These are phyloP conservation scores for Acanthornis magna DNA, from an alignment of 2,797 vertebrate species.

Conservation along the genomic window DNA sequence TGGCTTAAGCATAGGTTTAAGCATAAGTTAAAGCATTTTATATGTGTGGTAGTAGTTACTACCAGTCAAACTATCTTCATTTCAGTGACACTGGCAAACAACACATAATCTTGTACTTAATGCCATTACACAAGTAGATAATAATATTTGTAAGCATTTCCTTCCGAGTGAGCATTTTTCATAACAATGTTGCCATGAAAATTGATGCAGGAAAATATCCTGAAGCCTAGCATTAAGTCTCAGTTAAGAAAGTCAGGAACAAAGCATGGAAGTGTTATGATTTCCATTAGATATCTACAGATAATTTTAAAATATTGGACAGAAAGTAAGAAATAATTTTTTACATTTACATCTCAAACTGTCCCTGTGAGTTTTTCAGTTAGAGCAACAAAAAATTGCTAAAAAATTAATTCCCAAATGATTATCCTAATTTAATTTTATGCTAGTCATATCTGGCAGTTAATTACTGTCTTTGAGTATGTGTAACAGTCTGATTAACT, in stretches of 20 bases:
- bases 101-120: neutral
- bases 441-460: neutral
- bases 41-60: neutral
- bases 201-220: neutral
- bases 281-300: neutral
- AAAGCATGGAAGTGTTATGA: neutral
- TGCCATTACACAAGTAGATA: neutral
- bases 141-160: neutral
- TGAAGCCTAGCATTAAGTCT: neutral
- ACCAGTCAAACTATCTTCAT: neutral
- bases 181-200: neutral
- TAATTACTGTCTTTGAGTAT: neutral
- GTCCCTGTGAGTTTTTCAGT: neutral
- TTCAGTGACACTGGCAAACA: neutral
- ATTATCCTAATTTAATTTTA: neutral
- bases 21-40: neutral
- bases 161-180: neutral
- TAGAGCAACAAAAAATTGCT: neutral
- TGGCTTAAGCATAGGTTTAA: neutral
- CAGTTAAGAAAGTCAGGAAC: neutral
- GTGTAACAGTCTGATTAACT: neutral
- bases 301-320: neutral
- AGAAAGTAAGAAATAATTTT: neutral
- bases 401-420: neutral
- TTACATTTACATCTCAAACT: neutral